Evolutionary conservation across 2,888 invertebrate species (phyloP).

Genomic region (Drosophila infuscata): DNA sequence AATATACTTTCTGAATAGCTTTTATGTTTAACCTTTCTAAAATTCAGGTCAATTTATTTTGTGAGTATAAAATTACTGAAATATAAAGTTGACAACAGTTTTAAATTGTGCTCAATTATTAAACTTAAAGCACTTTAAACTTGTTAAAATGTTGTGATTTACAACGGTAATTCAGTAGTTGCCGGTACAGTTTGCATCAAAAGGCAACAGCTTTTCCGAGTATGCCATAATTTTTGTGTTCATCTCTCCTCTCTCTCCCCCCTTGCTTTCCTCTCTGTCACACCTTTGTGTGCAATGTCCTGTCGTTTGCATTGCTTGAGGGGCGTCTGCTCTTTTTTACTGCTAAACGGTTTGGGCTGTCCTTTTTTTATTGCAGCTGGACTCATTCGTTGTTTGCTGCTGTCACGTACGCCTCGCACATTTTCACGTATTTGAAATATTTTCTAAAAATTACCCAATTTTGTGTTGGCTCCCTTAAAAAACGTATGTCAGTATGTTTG

Average conservation of each 20-base stretch:
- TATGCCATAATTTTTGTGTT: slow-evolving; percentile 5
- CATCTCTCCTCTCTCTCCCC: not conserved
- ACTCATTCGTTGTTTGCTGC: slow-evolving; percentile 46
- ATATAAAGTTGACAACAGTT: not conserved
- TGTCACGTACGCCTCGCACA: slow-evolving; percentile 73
- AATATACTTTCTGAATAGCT: not conserved
- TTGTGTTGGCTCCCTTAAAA: slow-evolving; percentile 48
- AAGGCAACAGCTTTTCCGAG: not conserved
- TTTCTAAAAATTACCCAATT: slow-evolving; percentile 80
- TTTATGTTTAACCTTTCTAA: not conserved
- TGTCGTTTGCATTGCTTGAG: slow-evolving; percentile 23
- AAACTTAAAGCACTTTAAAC: not conserved
- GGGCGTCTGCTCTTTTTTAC: slow-evolving; percentile 50
- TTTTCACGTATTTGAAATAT: slow-evolving; percentile 80
- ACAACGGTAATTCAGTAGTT: not conserved
- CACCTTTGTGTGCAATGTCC: slow-evolving; percentile 15
- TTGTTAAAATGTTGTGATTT: not conserved
- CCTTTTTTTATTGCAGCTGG: slow-evolving; percentile 47
- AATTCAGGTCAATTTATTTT: not conserved
- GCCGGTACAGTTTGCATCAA: slow-evolving; percentile 1
- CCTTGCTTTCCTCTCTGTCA: too few species aligned
- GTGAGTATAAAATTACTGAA: not conserved
- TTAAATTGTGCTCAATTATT: not conserved
- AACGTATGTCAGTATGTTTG: slow-evolving; percentile 11
- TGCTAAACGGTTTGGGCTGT: slow-evolving; percentile 63